Base-by-base conservation (phyloP, 2,797 vertebrate genomes). In the Carduelis carduelis region DNA sequence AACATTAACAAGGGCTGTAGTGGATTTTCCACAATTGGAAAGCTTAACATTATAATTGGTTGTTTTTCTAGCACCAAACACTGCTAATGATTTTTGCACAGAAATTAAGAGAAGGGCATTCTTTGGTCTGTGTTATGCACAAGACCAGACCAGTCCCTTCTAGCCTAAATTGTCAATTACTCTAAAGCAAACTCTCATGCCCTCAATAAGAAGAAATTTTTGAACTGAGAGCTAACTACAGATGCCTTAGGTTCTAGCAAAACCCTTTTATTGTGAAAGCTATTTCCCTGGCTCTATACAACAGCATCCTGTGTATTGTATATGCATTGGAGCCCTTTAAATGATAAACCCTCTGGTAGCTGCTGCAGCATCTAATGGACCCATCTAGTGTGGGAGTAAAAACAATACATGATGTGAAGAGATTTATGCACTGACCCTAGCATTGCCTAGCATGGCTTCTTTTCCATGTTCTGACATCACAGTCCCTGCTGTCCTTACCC, bases 1-100 rank as follows among this genome's bases (percentile, higher is more conserved):
- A 93, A 97, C 66, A 93, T 97, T 95, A 96, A 97, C 9, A 0
- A 87, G 55, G 59, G 39, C 63, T 91, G 70, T 37, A 74, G 80
- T 95, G 86, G 59, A 69, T 95, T 97, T 96, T 95, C 93, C 95
- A 84, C 80, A 49, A 46, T 0, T 90, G 83, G 83, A 95, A 95
- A 87, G 11, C 47, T 95, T 91, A 90, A 76, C 59, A 70, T 64
- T 83, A 17, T 74, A 92, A 89, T 16, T 57, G n/a, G 56, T 66
- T 90, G 56, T 30, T 93, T 89, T 90, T 72, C 81, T 60, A 89
- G 49, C 52, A 64, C 81, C 56, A 74, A 87, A 64, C 20, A 9
- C 12, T 64, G 64, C 75, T 61, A 89, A 83, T 60, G 71, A 77
- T 77, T 93, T 92, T 83, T 88, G 53, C 35, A 49, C 2, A 12